Evolutionary conservation across 1,140 invertebrate genomes (phyloP).

Genomic region (Lepidurus packardi): DNA sequence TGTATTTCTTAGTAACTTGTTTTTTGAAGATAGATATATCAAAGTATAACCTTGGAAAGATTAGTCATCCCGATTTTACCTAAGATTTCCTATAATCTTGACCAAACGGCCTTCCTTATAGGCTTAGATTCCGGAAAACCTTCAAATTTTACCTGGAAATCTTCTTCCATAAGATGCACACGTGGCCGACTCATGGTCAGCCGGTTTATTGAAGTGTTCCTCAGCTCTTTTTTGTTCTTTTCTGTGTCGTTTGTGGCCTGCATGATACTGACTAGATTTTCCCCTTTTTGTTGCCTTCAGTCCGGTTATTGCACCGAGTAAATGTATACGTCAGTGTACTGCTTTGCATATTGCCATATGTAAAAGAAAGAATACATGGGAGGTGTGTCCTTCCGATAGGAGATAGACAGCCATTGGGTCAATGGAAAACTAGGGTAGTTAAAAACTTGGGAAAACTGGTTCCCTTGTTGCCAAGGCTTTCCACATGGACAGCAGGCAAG

Average conservation of each 20-base stretch:
- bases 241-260: too few relatives aligned
- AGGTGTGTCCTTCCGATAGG: constrained; percentile 2
- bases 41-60: too few relatives aligned
- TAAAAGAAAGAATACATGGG: not conserved
- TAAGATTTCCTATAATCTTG: too few relatives aligned
- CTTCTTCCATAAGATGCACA: not conserved
- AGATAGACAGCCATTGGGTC: constrained; percentile 3
- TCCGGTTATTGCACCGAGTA: constrained; percentile 6
- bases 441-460: not conserved
- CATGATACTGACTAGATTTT: not conserved
- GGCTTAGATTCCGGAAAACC: not conserved
- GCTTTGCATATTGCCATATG: not conserved
- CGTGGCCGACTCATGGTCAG: not conserved
- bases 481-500: not conserved
- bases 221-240: not conserved
- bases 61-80: too few relatives aligned
- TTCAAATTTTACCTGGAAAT: not conserved
- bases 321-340: not conserved
- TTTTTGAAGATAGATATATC: too few relatives aligned
- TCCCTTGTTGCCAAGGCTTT: not conserved
- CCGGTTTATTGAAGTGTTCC: not conserved
- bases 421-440: not conserved
- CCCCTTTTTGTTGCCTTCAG: not conserved
- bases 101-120: too few relatives aligned
- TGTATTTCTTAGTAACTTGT: too few relatives aligned